Evolutionary conservation across 2,888 invertebrate genomes (phyloP).

Genomic region (Prosapia bicincta): DNA sequence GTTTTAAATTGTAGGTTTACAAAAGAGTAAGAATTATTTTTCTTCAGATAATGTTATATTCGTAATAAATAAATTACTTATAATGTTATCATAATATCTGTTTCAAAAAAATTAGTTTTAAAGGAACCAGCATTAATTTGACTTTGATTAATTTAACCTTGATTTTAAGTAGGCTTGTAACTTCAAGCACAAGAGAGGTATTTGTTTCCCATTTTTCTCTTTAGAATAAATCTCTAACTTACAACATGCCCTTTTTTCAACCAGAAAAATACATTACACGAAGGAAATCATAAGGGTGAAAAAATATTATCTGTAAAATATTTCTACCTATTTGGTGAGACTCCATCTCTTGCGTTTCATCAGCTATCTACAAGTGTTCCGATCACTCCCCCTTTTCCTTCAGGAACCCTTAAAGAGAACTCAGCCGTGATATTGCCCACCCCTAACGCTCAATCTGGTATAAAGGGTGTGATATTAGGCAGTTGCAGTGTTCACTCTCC

Average conservation of each 20-base stretch:
- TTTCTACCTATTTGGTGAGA: not conserved
- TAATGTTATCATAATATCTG: no score
- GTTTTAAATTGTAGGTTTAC: no score
- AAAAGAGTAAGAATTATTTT: no score
- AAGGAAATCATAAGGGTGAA: not conserved
- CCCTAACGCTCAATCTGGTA: not conserved
- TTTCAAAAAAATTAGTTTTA: no score
- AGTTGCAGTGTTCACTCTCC: not conserved
- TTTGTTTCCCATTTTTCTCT: no score
- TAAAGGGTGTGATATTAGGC: not conserved
- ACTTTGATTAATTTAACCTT: no score
- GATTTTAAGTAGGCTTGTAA: no score
- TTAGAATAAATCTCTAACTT: not conserved
- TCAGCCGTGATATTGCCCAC: not conserved
- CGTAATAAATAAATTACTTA: no score
- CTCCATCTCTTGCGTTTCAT: not conserved
- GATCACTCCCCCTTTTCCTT: not conserved
- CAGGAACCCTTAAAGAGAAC: slow-evolving; percentile 2
- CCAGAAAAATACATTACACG: not conserved
- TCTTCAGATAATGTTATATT: no score
- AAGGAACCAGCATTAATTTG: no score
- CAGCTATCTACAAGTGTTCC: not conserved
- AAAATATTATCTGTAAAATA: not conserved
- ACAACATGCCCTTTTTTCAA: not conserved
- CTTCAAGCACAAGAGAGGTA: no score